Conservation (phyloP, 2,797 vertebrate species). For the Hypotaenidia okinawae region DNA sequence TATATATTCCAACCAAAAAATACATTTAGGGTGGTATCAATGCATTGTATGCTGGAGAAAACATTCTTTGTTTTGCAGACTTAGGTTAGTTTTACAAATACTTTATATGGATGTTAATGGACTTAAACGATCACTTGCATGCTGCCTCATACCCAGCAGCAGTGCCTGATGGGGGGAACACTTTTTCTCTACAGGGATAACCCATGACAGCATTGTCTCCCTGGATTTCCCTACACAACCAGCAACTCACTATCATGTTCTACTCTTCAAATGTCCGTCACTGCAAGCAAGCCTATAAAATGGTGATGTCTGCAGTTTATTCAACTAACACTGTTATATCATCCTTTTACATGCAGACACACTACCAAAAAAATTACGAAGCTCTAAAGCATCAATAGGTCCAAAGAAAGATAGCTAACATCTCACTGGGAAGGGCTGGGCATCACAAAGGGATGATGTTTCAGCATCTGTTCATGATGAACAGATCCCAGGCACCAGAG, state of each 20-base stretch:
- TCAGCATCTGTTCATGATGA: neutral
- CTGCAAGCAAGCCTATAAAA: neutral
- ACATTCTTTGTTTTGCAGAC: neutral
- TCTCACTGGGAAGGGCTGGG: neutral
- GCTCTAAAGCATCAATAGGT: neutral
- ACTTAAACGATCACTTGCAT: neutral
- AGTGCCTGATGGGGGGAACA: neutral
- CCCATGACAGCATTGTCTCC: neutral
- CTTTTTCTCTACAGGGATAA: neutral
- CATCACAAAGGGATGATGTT: neutral
- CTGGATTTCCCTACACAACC: neutral
- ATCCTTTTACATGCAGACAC: neutral
- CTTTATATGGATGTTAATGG: neutral
- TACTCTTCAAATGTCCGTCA: neutral
- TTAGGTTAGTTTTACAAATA: neutral
- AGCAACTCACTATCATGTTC: neutral
- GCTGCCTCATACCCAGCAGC: neutral
- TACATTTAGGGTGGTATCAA: neutral
- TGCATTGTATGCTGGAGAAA: neutral
- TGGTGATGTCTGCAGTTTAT: neutral
- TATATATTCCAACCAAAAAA: neutral
- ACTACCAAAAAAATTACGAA: neutral
- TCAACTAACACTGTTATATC: neutral
- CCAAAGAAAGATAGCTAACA: neutral
- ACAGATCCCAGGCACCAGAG: neutral